Percentiles rank a stretch among this genome's conserved stretches.
Evolutionary conservation across 2,888 invertebrate species (phyloP).

Genomic region (Polyommatus icarus): DNA sequence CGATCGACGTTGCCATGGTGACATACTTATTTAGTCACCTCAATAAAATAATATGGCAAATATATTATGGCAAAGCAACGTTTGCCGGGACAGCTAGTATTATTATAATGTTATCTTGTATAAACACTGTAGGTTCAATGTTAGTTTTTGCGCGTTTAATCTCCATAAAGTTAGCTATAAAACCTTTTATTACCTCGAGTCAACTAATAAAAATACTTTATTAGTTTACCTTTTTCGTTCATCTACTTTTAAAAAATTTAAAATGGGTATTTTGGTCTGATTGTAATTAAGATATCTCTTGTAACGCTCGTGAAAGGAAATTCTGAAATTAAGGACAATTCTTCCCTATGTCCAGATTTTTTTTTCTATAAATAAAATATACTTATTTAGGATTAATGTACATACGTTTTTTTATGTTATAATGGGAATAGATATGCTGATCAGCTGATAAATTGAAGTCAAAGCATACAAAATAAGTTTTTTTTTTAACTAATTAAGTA

Average conservation of each 20-base stretch:
- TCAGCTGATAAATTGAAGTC: no score
- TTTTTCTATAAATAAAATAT: no score
- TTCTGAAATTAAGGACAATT: background rate
- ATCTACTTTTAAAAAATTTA: background rate
- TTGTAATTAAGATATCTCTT: background rate
- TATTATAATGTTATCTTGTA: background rate
- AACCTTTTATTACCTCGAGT: background rate
- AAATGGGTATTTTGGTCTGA: background rate
- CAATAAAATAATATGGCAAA: no score
- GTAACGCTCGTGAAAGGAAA: background rate
- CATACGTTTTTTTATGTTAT: no score
- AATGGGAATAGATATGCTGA: no score
- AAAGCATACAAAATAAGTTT: no score
- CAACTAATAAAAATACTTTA: slow-evolving; percentile 13
- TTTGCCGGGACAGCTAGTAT: no score
- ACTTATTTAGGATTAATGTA: no score
- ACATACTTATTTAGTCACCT: no score
- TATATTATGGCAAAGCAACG: no score
- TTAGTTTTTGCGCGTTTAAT: background rate
- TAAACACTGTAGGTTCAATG: slow-evolving; percentile 7
- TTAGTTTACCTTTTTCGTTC: background rate
- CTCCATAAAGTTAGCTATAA: slow-evolving; percentile 11
- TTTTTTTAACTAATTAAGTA: background rate
- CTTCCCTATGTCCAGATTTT: no score
- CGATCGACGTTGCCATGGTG: no score